Evolutionary conservation across 2,888 invertebrate species (phyloP), one percentile per base, ranked within the genome.

Genomic region (Tinea semifulvella): DNA sequence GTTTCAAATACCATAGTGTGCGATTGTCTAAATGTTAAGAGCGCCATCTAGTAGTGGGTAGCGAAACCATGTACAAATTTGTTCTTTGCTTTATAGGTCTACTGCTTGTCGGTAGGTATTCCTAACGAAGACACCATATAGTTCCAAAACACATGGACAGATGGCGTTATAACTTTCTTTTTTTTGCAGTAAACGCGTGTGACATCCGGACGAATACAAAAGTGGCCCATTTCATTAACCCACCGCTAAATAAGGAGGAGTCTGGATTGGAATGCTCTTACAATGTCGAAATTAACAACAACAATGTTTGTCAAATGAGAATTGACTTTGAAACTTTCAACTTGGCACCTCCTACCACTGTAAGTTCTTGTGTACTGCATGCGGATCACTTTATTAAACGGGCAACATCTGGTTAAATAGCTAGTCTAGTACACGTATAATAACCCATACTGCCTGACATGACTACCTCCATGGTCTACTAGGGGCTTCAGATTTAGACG

Each of bases 271-370:
- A 81, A 49, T 83, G 83, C 47, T 79, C 80, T 1, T 85, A 83
- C 63, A 81, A 77, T 35, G 74, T 86, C 1, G 81, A 84, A 50
- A 71, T 84, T n/a, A 79, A 82, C 49, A 85, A 84, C 54, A 76
- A 80, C 51, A 84, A 85, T 38, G 80, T 86, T 4, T 86, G 86
- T 50, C 85, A 86, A 56, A 68, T 85, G 63, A 74, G 85, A 46
- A 73, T 86, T 2, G 85, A 86, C 58, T 83, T 85, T 46, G 83
- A 84, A 48, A 75, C 79, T 11, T 83, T 86, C 56, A 75, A 76
- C 48, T 56, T 85, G 1, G 83, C 82, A 0, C 74, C 72, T 1
- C 82, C 76, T 1, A 74, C 72, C 3, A 74, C 73, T 17, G 81
- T 80, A 10, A 69, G 68, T 57, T 38, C 19, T 14, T 35, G 3